Conservation (phyloP, 2,113 vertebrate species). For the Bombycilla garrulus region DNA sequence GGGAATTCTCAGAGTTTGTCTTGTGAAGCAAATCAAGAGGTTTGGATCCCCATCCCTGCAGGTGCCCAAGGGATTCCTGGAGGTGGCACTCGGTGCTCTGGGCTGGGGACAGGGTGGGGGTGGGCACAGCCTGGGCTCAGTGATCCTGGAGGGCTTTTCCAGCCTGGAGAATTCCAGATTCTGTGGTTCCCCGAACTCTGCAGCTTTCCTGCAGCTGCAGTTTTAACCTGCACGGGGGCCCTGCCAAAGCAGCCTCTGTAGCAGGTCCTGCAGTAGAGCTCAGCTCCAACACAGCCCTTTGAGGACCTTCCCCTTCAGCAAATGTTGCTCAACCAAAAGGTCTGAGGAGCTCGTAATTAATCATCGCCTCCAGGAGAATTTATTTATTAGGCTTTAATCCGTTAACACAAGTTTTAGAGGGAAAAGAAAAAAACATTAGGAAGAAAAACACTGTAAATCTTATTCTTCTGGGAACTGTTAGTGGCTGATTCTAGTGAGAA, state of each 20-base stretch:
- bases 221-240: background rate
- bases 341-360: background rate
- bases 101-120: background rate
- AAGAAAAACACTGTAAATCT: background rate
- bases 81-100: background rate
- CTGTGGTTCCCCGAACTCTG: background rate
- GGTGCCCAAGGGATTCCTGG: background rate
- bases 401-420: background rate
- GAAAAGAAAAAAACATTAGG: background rate
- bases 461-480: background rate
- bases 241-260: background rate
- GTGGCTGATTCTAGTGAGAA: background rate
- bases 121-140: fast-evolving
- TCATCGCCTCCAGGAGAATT: background rate
- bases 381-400: background rate
- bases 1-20: background rate
- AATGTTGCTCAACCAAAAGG: background rate
- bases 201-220: background rate
- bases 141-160: background rate
- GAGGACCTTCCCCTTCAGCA: background rate
- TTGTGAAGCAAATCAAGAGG: background rate
- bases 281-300: background rate
- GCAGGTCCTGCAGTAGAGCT: background rate
- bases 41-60: background rate
- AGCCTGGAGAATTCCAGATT: background rate